These are phyloP conservation scores for Semotilus atromaculatus DNA, from an alignment of 2,797 vertebrate genomes.

Conservation along the genomic window DNA sequence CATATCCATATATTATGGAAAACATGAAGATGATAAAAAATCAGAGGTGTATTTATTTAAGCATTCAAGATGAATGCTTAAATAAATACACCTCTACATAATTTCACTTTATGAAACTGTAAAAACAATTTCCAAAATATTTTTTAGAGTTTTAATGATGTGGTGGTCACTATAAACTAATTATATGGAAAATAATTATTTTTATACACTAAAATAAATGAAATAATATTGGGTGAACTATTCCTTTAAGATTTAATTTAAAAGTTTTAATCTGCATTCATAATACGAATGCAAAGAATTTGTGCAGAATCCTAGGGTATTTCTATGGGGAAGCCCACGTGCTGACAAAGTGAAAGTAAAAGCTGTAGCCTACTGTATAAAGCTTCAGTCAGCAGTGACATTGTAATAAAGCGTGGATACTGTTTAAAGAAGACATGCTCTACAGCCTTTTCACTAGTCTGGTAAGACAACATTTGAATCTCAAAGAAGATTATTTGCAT, in stretches of 20 bases:
- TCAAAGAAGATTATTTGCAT: background rate
- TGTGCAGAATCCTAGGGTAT: background rate
- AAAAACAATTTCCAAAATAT: no score
- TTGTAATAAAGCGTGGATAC: no score
- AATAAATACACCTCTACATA: no score
- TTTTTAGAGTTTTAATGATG: no score
- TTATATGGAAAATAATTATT: background rate
- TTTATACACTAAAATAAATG: background rate
- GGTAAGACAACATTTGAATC: background rate
- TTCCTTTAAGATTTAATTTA: background rate
- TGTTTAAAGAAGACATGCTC: background rate
- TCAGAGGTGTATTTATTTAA: no score
- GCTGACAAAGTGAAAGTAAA: background rate
- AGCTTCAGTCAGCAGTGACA: no score
- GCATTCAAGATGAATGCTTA: background rate
- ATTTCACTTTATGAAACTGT: no score
- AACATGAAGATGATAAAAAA: background rate
- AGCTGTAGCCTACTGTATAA: no score
- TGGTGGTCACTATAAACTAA: no score
- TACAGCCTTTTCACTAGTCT: accelerated
- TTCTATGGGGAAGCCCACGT: background rate
- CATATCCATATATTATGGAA: background rate
- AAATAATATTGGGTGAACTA: background rate
- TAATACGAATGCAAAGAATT: no score
- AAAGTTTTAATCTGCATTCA: no score